Conservation (phyloP, 2,113 vertebrate genomes). For the Dicrurus megarhynchus region DNA sequence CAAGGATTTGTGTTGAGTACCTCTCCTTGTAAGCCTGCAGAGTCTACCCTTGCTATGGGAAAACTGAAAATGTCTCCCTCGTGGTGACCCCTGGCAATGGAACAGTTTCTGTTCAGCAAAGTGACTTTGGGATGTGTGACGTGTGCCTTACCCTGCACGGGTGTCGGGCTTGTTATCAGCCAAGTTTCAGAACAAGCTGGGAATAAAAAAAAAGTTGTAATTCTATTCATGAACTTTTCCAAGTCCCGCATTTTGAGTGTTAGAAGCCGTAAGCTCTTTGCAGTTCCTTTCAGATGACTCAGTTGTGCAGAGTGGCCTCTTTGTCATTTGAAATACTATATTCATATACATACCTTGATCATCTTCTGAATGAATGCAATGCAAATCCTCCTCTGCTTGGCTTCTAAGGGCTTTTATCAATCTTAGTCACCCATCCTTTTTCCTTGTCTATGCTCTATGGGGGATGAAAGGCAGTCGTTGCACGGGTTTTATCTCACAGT, state of each 20-base stretch:
- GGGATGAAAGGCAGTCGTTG: not conserved
- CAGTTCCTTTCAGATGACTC: not conserved
- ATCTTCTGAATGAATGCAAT: not conserved
- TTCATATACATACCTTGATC: not conserved
- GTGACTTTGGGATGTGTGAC: not conserved
- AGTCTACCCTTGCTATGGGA: not conserved
- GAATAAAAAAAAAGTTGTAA: not conserved
- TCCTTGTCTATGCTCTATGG: not conserved
- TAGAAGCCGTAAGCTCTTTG: not conserved
- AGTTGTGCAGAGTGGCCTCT: not conserved
- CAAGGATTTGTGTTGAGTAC: not conserved
- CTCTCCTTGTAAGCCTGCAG: not conserved
- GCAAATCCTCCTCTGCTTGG: not conserved
- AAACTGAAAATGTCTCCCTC: not conserved
- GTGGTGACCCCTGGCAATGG: not conserved
- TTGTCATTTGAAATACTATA: not conserved
- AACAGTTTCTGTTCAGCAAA: not conserved
- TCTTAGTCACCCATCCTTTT: not conserved
- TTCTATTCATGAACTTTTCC: not conserved
- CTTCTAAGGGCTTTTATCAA: not conserved
- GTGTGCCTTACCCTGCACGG: rapidly evolving
- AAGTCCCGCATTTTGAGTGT: not conserved
- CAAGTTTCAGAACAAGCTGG: not conserved
- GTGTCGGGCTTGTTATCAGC: not conserved
- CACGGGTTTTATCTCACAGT: not conserved